Conservation (phyloP, 2,888 invertebrate species). For the Dynastes maya region DNA sequence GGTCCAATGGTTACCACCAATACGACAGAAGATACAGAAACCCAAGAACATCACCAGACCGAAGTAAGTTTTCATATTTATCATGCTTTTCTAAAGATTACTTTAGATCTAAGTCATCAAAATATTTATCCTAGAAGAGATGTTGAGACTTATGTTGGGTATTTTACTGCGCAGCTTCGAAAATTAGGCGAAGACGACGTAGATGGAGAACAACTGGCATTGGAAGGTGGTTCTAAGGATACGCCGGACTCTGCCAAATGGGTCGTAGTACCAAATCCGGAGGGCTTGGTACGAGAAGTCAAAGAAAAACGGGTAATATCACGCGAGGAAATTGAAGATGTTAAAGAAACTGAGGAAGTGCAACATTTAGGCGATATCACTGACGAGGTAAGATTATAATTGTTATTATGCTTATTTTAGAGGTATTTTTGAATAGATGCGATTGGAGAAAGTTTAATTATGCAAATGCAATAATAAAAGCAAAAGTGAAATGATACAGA, state of each 20-base stretch:
- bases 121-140: neutral
- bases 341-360: conserved; percentile 88
- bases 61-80: conserved; percentile 73
- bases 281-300: conserved; percentile 86
- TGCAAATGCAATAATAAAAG: neutral
- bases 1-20: conserved; percentile 93
- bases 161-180: conserved; percentile 62
- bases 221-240: conserved; percentile 57
- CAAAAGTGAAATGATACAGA: neutral
- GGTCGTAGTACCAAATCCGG: conserved; percentile 78
- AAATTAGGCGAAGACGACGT: conserved; percentile 67
- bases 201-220: conserved; percentile 59
- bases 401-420: neutral
- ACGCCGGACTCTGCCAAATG: conserved; percentile 63
- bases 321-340: conserved; percentile 86
- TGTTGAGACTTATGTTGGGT: neutral
- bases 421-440: neutral
- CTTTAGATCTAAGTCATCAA: neutral
- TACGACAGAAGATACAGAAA: conserved; percentile 92
- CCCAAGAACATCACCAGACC: conserved; percentile 90
- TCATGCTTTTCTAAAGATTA: too few relatives aligned
- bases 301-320: conserved; percentile 86
- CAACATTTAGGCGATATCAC: conserved; percentile 89
- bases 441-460: neutral
- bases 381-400: conserved; percentile 81